Evolutionary conservation across 2,888 invertebrate genomes (phyloP).

Genomic region (Fragum sueziense): DNA sequence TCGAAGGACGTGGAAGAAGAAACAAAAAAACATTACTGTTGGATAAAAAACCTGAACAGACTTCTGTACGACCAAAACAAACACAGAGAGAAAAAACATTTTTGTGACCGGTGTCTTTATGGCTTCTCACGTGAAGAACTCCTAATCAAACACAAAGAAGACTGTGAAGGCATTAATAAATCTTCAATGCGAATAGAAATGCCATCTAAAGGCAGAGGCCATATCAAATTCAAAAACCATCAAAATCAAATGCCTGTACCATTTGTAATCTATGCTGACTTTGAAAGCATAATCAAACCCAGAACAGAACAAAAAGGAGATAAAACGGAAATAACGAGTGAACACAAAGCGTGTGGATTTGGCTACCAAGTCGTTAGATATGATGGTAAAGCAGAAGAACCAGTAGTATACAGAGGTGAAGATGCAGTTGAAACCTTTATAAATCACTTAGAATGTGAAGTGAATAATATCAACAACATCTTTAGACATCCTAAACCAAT

Average conservation of each 20-base stretch:
- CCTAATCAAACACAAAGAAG: constrained; percentile 41
- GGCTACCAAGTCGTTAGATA: constrained; percentile 36
- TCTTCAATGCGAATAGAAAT: constrained; percentile 33
- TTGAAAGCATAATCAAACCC: constrained; percentile 34
- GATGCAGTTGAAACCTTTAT: constrained; percentile 29
- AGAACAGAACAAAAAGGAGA: constrained; percentile 27
- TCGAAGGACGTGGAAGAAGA: not conserved
- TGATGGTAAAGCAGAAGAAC: constrained; percentile 29
- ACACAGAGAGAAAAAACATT: constrained; percentile 22
- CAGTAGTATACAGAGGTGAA: constrained; percentile 24
- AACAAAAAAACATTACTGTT: constrained; percentile 13
- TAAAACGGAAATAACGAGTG: constrained; percentile 32
- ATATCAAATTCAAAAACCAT: constrained; percentile 34
- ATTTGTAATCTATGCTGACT: constrained; percentile 29
- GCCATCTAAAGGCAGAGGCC: too few species aligned
- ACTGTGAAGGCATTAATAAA: constrained; percentile 41
- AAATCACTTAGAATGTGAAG: constrained; percentile 26
- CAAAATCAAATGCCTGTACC: constrained; percentile 39
- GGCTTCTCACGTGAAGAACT: constrained; percentile 33
- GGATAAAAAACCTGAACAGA: constrained; percentile 22
- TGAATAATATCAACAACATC: too few species aligned
- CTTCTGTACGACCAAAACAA: not conserved
- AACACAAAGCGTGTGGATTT: constrained; percentile 43
- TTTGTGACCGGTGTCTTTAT: constrained; percentile 39
- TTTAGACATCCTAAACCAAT: too few species aligned